Evolutionary conservation across 2,113 vertebrate genomes (phyloP), one percentile per base, ranked within the genome.

Genomic region (Prinia subflava): DNA sequence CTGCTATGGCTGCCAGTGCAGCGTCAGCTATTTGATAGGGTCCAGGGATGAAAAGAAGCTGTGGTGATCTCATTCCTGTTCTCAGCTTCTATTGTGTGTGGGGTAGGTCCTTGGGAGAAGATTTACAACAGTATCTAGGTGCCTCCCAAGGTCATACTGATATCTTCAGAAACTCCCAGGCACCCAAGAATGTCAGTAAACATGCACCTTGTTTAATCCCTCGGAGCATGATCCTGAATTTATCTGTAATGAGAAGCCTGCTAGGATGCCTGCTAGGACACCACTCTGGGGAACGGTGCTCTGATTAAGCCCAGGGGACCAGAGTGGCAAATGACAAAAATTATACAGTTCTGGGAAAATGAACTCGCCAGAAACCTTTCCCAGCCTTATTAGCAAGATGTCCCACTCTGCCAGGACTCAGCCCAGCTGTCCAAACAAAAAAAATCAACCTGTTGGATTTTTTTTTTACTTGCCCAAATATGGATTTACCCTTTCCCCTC

Each of bases 401-500:
- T 28, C 10, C 81, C n/a, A 20, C 23, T 69, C 69, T 53, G 18
- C 50, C 23, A 78, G 50, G 19, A 35, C 35, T 94, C 47, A 88
- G 49, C 33, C 25, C 52, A 78, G 15, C 65, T 71, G 71, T 79
- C 27, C 49, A 52, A 67, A 31, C 13, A 67, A 18, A 81, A 68
- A 47, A 53, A 31, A 27, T n/a, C 25, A 50, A 52, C 18, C 21
- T 52, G 15, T 41, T 8, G 37, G 28, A 27, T 31, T 22, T 33
- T 59, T 69, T 73, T 80, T 92, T 89, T 24, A 76, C 22, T 88
- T 81, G 15, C 10, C 17, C 22, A 75, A 52, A 89, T 33, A 44
- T 37, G 11, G 5, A 50, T 57, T 69, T 47, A 28, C 13, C 15
- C 1, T 15, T 2, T 9, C 1, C 3, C 2, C 6, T 4, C 1